Percentiles rank a stretch among this genome's conserved stretches.
Conservation (phyloP, 1,140 invertebrate species). For the Manduca sexta region DNA sequence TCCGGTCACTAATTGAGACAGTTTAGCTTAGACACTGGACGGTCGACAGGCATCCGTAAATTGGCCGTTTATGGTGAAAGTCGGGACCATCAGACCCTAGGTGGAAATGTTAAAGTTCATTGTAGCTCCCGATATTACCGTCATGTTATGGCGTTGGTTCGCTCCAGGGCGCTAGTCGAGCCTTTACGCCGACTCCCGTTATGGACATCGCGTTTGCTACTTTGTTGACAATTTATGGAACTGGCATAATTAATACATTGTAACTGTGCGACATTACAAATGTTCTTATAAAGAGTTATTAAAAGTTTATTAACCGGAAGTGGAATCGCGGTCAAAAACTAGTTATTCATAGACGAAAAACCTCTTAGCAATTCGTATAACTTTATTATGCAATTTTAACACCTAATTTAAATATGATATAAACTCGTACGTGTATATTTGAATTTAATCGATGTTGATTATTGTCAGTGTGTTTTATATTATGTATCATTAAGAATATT, state of each 20-base stretch:
- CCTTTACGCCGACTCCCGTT: slow-evolving; percentile 20
- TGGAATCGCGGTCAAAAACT: too few species aligned
- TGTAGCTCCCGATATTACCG: slow-evolving; percentile 56
- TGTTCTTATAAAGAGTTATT: too few species aligned
- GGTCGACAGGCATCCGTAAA: slow-evolving; percentile 57
- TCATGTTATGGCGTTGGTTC: slow-evolving; percentile 42
- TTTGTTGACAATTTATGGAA: background rate
- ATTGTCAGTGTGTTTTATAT: background rate
- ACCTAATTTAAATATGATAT: background rate
- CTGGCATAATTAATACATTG: too few species aligned
- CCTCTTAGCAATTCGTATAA: slow-evolving; percentile 1
- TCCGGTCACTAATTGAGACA: slow-evolving; percentile 68
- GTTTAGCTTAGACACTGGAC: slow-evolving; percentile 61
- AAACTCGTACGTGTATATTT: background rate
- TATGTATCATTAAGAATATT: background rate
- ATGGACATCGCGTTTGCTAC: slow-evolving; percentile 16
- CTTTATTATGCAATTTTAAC: slow-evolving; percentile 12
- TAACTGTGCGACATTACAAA: too few species aligned
- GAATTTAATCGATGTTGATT: background rate
- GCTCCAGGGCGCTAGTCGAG: slow-evolving; percentile 35
- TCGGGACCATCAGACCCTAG: slow-evolving; percentile 49
- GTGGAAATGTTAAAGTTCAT: slow-evolving; percentile 63
- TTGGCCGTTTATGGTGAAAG: slow-evolving; percentile 70
- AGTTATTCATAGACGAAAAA: background rate
- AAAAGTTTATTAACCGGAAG: too few species aligned